Evolutionary conservation across 2,888 invertebrate genomes (phyloP).

Genomic region (Dynastes tityus): DNA sequence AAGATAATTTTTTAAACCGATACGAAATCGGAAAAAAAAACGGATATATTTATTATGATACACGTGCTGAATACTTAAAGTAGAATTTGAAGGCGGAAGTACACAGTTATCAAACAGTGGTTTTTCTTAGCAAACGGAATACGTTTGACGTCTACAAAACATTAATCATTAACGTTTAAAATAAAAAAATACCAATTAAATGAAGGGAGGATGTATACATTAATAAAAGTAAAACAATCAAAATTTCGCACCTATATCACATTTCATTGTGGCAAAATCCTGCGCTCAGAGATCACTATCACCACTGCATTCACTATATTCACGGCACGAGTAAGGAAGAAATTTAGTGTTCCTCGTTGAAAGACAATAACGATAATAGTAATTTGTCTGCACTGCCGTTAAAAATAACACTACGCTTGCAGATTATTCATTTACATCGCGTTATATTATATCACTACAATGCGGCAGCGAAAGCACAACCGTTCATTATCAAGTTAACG

Average conservation of each 20-base stretch:
- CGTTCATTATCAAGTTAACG: background rate
- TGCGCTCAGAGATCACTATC: background rate
- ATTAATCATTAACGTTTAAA: too few relatives aligned
- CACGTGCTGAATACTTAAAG: background rate
- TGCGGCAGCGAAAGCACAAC: background rate
- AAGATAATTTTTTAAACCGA: too few relatives aligned
- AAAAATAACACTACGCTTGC: background rate
- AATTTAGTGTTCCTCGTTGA: too few relatives aligned
- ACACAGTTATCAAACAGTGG: constrained; percentile 10
- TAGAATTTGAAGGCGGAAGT: constrained; percentile 9
- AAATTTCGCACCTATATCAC: background rate
- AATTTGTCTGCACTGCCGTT: background rate
- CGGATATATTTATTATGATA: too few relatives aligned
- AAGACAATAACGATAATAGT: too few relatives aligned
- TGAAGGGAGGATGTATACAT: background rate
- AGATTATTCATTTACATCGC: background rate
- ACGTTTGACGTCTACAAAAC: background rate
- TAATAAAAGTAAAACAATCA: background rate
- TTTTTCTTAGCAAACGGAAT: background rate
- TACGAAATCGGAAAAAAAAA: too few relatives aligned
- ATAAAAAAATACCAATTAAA: too few relatives aligned
- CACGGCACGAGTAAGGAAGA: too few relatives aligned
- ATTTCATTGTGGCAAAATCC: background rate
- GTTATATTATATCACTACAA: constrained; percentile 8
- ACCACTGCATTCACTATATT: background rate